Evolutionary conservation across 2,888 invertebrate species (phyloP).

Genomic region (Tridacna gigas): DNA sequence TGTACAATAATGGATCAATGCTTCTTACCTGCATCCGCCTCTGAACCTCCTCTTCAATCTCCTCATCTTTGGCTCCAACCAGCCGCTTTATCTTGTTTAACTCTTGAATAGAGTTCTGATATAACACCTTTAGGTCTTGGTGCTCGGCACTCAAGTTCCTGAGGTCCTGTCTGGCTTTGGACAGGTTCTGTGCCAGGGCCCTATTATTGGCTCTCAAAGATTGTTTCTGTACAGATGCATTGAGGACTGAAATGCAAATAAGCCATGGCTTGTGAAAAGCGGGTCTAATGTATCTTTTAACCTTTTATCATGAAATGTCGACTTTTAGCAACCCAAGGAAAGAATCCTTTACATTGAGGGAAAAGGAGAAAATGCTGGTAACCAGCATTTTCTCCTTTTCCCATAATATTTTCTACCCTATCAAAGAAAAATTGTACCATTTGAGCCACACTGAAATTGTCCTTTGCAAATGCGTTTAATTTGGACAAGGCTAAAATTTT

Average conservation of each 20-base stretch:
- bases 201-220: slow-evolving; percentile 80
- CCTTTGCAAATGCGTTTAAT: too few relatives aligned
- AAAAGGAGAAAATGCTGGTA: too few relatives aligned
- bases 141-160: slow-evolving; percentile 65
- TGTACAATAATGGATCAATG: too few relatives aligned
- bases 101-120: slow-evolving; percentile 69
- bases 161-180: slow-evolving; percentile 73
- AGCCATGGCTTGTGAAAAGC: too few relatives aligned
- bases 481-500: too few relatives aligned
- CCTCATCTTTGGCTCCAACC: slow-evolving; percentile 69
- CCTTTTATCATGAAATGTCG: neutral
- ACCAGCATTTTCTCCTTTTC: too few relatives aligned
- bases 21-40: slow-evolving; percentile 69
- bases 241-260: slow-evolving; percentile 53
- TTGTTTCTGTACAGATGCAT: slow-evolving; percentile 72
- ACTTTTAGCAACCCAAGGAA: neutral
- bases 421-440: too few relatives aligned
- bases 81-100: slow-evolving; percentile 60
- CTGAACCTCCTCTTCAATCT: slow-evolving; percentile 74
- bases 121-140: slow-evolving; percentile 65
- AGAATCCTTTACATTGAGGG: too few relatives aligned
- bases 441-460: too few relatives aligned
- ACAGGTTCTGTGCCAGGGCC: slow-evolving; percentile 77
- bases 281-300: neutral
- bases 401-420: too few relatives aligned